phyloP scores from a whole-genome alignment of 2,888 invertebrate genomes.

The Anticlea derivata region DNA sequence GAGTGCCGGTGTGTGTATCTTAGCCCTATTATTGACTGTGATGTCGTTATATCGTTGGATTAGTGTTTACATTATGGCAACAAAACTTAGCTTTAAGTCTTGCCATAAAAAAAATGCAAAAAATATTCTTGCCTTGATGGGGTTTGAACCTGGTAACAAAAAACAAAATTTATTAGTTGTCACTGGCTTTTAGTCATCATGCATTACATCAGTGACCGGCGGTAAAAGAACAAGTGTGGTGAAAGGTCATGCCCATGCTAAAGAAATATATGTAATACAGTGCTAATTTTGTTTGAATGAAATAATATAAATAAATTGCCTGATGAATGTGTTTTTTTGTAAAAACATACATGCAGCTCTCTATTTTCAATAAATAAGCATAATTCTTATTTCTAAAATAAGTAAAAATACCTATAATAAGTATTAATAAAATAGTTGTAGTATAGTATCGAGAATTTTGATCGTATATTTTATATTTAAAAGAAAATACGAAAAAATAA shows the following conservation, averaged over 20 bases:
- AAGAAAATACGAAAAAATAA: too few relatives aligned
- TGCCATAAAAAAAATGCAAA: constrained; percentile 22
- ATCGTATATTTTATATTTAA: too few relatives aligned
- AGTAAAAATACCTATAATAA: not conserved
- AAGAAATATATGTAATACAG: too few relatives aligned
- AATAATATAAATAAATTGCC: constrained; percentile 7
- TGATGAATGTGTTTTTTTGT: constrained; percentile 33
- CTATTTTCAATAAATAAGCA: constrained; percentile 24
- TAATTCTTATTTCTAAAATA: constrained; percentile 5
- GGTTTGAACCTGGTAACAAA: constrained; percentile 2
- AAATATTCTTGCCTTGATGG: not conserved
- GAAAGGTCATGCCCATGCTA: too few relatives aligned
- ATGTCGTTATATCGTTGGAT: constrained; percentile 42
- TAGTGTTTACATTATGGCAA: constrained; percentile 30
- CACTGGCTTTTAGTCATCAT: too few relatives aligned
- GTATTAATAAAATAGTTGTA: too few relatives aligned
- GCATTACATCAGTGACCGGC: too few relatives aligned
- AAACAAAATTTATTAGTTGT: too few relatives aligned
- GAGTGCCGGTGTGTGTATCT: constrained; percentile 41
- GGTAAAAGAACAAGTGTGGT: too few relatives aligned
- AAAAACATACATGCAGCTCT: constrained; percentile 36
- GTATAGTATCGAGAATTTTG: too few relatives aligned
- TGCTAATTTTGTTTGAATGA: constrained; percentile 1
- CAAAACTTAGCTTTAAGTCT: constrained; percentile 12
- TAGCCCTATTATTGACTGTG: constrained; percentile 54